Conservation (phyloP, 30 jellyfish, hydroid and myxozoan genomes). For the Chrysaora quinquecirrha region DNA sequence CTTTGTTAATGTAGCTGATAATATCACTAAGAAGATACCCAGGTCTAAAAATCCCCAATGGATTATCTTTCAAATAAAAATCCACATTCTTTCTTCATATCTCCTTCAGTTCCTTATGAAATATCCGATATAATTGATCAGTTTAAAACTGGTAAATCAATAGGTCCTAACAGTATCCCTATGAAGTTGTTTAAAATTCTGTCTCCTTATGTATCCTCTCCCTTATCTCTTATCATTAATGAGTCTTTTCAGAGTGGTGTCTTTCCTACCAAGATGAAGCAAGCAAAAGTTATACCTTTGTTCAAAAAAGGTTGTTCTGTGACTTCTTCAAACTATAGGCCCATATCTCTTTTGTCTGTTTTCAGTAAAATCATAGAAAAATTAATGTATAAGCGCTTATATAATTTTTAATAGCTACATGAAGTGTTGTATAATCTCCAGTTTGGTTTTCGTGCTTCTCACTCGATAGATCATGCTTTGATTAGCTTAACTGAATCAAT, state of each 20-base stretch:
- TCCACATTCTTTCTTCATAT: constrained; percentile 34
- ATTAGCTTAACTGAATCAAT: constrained; percentile 33
- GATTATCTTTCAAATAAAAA: constrained; percentile 5
- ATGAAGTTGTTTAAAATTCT: constrained; percentile 38
- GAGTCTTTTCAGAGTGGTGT: constrained; percentile 54
- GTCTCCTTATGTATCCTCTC: constrained; percentile 43
- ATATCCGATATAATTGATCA: constrained; percentile 30
- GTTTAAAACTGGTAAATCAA: constrained; percentile 61
- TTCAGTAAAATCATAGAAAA: too few relatives aligned
- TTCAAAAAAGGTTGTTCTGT: too few relatives aligned
- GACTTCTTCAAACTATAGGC: too few relatives aligned
- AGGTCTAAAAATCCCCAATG: constrained; percentile 42
- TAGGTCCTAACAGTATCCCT: constrained; percentile 64
- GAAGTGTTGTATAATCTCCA: constrained; percentile 9
- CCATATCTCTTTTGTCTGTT: too few relatives aligned
- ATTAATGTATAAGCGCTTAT: constrained; percentile 21
- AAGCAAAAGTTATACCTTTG: too few relatives aligned
- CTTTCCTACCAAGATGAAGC: constrained; percentile 46
- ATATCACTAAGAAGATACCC: constrained; percentile 39
- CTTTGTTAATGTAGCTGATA: constrained; percentile 22
- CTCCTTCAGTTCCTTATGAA: constrained; percentile 42
- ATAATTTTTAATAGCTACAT: constrained; percentile 10
- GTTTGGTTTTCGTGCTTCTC: constrained; percentile 33
- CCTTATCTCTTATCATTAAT: constrained; percentile 36
- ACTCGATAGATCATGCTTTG: constrained; percentile 27